phyloP scores from a whole-genome alignment of 2,113 vertebrate genomes.

The Daboia siamensis region DNA sequence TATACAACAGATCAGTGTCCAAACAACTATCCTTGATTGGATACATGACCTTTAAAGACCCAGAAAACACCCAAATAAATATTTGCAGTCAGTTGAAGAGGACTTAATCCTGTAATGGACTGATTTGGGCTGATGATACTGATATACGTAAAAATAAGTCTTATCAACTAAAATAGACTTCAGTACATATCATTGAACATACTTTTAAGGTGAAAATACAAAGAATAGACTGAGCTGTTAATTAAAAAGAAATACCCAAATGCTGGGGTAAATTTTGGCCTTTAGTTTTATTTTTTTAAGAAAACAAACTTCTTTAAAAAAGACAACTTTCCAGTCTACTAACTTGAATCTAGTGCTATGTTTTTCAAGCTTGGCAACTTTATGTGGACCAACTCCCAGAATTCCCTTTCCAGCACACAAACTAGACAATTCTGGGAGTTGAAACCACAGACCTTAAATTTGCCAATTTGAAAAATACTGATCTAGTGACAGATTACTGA shows the following conservation, averaged over 20 bases:
- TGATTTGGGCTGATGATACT: background rate
- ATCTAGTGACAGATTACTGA: background rate
- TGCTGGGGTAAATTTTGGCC: background rate
- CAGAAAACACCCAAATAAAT: background rate
- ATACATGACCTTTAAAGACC: background rate
- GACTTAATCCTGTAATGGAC: background rate
- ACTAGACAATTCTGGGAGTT: background rate
- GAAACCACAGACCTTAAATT: background rate
- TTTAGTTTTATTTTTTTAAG: background rate
- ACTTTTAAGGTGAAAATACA: background rate
- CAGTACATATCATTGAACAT: background rate
- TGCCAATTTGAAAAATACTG: background rate
- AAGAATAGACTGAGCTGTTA: background rate
- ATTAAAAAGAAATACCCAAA: background rate
- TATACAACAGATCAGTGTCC: background rate
- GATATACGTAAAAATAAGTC: background rate
- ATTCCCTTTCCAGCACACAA: background rate
- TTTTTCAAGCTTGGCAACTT: background rate
- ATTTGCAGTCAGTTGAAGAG: background rate
- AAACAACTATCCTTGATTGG: background rate
- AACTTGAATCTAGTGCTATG: background rate
- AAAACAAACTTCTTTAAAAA: background rate
- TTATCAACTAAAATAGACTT: background rate
- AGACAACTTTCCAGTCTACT: background rate
- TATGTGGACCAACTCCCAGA: background rate